phyloP scores from a whole-genome alignment of 2,113 vertebrate genomes.

The Sander vitreus region DNA sequence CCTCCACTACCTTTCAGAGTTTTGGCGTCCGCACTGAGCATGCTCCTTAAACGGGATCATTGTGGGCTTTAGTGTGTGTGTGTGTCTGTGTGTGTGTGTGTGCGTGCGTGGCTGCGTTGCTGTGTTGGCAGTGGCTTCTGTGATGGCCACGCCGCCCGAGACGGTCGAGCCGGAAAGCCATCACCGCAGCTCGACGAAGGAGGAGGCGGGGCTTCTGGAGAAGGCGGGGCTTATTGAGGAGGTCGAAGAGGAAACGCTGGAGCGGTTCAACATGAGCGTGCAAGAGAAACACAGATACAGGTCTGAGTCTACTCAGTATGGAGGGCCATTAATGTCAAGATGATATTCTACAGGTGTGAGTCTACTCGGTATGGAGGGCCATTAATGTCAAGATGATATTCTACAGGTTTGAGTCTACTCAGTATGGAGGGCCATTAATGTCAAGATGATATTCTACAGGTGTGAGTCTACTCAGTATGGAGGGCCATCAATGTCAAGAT shows the following conservation, averaged over 20 bases:
- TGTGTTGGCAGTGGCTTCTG: slow-evolving; percentile 67
- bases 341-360: too few species aligned
- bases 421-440: too few species aligned
- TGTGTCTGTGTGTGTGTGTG: slow-evolving; percentile 74
- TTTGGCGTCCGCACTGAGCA: slow-evolving; percentile 5
- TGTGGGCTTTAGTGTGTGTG: slow-evolving; percentile 74
- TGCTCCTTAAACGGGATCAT: slow-evolving; percentile 52
- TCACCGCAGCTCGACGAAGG: too few species aligned
- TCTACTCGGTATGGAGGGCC: too few species aligned
- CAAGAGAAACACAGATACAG: slow-evolving; percentile 87
- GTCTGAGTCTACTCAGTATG: slow-evolving; percentile 61
- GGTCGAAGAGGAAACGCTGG: slow-evolving; percentile 91
- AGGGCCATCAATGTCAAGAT: too few species aligned
- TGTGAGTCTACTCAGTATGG: too few species aligned
- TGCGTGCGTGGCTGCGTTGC: slow-evolving; percentile 50
- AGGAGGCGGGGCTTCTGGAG: not conserved
- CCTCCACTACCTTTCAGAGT: not conserved
- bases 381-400: too few species aligned
- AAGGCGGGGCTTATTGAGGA: slow-evolving; percentile 81
- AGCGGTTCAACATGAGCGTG: slow-evolving; percentile 90
- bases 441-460: too few species aligned
- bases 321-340: not conserved
- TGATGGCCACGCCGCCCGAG: slow-evolving; percentile 86
- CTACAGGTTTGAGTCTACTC: too few species aligned
- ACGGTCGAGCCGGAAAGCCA: slow-evolving; percentile 93